phyloP scores from a whole-genome alignment of 2,888 invertebrate species.

The Mythimna impura region DNA sequence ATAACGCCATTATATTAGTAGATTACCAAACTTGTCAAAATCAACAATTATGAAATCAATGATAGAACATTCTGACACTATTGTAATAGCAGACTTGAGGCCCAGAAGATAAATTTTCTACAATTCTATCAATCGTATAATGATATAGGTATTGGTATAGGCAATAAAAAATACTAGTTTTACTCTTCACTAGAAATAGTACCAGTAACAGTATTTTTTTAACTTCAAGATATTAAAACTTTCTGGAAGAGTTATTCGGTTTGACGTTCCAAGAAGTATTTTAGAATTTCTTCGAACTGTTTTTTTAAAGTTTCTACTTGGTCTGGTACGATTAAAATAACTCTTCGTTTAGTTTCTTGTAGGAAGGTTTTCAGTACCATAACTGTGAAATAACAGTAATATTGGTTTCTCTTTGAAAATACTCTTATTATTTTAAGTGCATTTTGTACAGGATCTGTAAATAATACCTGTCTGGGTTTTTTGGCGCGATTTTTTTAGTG shows the following conservation, averaged over 20 bases:
- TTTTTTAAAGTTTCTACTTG: neutral
- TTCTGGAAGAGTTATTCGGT: neutral
- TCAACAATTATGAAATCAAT: no score
- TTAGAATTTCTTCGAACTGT: neutral
- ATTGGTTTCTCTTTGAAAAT: no score
- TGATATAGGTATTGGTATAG: neutral
- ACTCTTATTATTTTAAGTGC: no score
- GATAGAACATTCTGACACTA: no score
- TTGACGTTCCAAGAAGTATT: neutral
- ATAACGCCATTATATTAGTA: no score
- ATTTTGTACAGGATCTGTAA: no score
- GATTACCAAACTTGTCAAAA: no score
- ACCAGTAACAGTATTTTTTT: neutral
- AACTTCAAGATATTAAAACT: neutral
- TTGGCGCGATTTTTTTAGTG: no score
- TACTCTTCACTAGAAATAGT: neutral
- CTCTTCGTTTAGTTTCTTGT: neutral
- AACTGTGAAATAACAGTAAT: no score
- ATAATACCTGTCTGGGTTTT: no score
- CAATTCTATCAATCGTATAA: neutral
- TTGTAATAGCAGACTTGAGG: neutral
- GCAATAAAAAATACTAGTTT: neutral
- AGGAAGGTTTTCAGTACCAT: no score
- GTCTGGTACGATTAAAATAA: neutral
- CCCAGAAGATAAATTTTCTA: slow-evolving; percentile 6